Evolutionary conservation across 2,888 invertebrate species (phyloP), one percentile per base, ranked within the genome.

Genomic region (Tetragonisca angustula): DNA sequence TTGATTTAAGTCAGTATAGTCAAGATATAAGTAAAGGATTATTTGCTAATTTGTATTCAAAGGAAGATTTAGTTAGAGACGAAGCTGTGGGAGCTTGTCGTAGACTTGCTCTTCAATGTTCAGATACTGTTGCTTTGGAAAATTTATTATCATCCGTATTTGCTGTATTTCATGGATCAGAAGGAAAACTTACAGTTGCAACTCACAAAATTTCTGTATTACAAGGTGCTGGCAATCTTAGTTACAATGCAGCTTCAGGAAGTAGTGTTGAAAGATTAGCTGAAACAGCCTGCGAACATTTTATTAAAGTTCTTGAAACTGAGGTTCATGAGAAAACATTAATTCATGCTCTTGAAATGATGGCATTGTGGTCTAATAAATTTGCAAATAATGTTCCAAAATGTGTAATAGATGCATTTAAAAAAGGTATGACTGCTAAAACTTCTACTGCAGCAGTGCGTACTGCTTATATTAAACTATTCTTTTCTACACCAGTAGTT

Each of bases 291-390:
- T 95, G 96, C 2, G 95, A 96, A 61, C 96, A 97, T 90, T 97
- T 98, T 93, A 95, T 97, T 49, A 97, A 97, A 93, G 96, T 98
- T 64, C 95, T 99, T 64, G 98, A 98, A 92, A 96, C 96, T 71
- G 99, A 99, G 96, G 98, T 98, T 54, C 98, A 99, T 94, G 99
- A 99, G 94, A 98, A 98, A 92, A 98, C 98, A 1, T 95, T 99
- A 75, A 96, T 97, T 85, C 97, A 96, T 90, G 97, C 97, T 13
- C 95, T 99, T 43, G 97, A 98, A 91, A 97, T 97, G 96, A 96
- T 98, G 94, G 96, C 97, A 13, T 94, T 96, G 43, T 99, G 99
- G 99, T 96, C 97, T 72, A 92, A 94, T 24, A 96, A 97, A 92
- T 96, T 97, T 86, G 95, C 95, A 1, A 95, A 95, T n/a, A 96